Evolutionary conservation across 2,888 invertebrate species (phyloP), one percentile per base, ranked within the genome.

Genomic region (Synanthedon tipuliformis): DNA sequence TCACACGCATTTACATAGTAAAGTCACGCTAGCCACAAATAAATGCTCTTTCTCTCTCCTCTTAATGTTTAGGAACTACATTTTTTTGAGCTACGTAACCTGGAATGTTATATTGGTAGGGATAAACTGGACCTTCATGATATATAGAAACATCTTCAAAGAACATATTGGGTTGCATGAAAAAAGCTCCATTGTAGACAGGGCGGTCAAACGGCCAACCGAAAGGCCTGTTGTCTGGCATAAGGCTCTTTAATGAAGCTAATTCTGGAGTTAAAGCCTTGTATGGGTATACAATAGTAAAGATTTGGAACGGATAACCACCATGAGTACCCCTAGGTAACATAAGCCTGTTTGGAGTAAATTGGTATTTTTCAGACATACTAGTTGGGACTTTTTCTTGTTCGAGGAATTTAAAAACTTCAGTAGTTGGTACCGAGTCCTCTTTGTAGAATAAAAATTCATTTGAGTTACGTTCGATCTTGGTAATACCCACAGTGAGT

Each of bases 241-340:
- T 59, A 61, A 65, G 71, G 15, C 65, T 63, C 59, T 72, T 70
- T 56, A 70, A 71, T 1, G 61, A 56, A 1, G 75, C 73, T 49
- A 68, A 63, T 41, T 73, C 71, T 51, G 86, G 82, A 40, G 81
- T 70, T 8, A 77, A 72, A 50, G 82, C 76, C 48, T 78, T 75
- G 63, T 81, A 88, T 50, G 91, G 90, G 61, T 89, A 89, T 18
- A 91, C 88, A 51, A 91, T 87, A 52, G 92, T 89, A 75, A 89
- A 92, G 56, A 93, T 65, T 61, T 91, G 90, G 84, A 90, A 90
- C 52, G 89, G 89, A 77, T 89, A 88, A 52, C 95, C 94, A 58
- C 90, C 89, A 45, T 78, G 79, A 61, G 88, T 90, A 68, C 95
- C 95, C 69, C 88, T 92, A 41, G 95, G 94, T 55, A 95, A 75